A percentile compares a stretch with the other conserved stretches of the same genome.
Conservation (phyloP, 2,888 invertebrate species). For the Conistra vaccinii region DNA sequence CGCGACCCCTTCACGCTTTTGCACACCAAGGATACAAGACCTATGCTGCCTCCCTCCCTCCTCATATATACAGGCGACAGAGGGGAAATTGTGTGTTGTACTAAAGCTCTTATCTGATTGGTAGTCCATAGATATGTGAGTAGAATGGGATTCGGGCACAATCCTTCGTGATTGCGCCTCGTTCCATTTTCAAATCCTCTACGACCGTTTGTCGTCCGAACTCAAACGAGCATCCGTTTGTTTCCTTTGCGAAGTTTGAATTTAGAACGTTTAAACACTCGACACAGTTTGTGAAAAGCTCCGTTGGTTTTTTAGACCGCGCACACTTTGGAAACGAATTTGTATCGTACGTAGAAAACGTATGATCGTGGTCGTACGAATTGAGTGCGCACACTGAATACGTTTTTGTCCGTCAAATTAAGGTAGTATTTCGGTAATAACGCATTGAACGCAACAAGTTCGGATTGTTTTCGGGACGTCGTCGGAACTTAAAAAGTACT, state of each 20-base stretch:
- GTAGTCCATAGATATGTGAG: slow-evolving; percentile 75
- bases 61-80: slow-evolving; percentile 49
- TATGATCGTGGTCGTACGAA: too few species aligned
- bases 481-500: too few species aligned
- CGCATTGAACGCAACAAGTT: too few species aligned
- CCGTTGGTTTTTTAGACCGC: too few species aligned
- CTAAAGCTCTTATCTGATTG: slow-evolving; percentile 68
- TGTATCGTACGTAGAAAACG: too few species aligned
- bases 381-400: too few species aligned
- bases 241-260: slow-evolving; percentile 62
- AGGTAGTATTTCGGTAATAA: too few species aligned
- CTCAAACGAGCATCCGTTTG: slow-evolving; percentile 64
- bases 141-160: slow-evolving; percentile 77
- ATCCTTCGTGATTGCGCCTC: slow-evolving; percentile 81
- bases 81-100: slow-evolving; percentile 56
- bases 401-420: too few species aligned
- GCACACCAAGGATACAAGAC: slow-evolving; percentile 68
- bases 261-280: slow-evolving; percentile 19
- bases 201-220: slow-evolving; percentile 69
- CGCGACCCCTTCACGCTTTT: slow-evolving; percentile 80
- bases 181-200: slow-evolving; percentile 80
- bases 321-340: background rate
- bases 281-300: background rate
- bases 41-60: slow-evolving; percentile 65
- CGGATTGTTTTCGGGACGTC: too few species aligned